Conservation (phyloP, 1,140 invertebrate species). For the Drosophila paulistorum region DNA sequence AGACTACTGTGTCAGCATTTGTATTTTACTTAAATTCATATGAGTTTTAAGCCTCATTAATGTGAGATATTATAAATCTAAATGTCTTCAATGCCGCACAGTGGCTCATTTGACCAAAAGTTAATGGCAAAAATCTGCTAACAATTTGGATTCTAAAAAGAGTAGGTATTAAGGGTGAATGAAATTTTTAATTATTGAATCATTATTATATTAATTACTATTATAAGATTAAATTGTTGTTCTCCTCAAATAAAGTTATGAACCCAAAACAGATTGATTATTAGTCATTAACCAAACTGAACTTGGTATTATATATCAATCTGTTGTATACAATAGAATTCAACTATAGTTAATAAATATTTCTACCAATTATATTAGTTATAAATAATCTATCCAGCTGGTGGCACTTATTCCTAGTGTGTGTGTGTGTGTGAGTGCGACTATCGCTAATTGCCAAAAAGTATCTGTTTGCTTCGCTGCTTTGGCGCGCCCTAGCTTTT, state of each 20-base stretch:
- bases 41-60: too few species aligned
- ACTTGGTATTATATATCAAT: neutral
- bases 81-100: too few species aligned
- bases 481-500: conserved; percentile 54
- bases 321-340: neutral
- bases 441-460: conserved; percentile 63
- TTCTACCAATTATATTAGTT: conserved; percentile 26
- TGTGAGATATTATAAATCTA: too few species aligned
- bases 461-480: conserved; percentile 32
- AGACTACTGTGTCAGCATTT: too few species aligned
- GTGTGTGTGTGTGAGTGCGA: conserved; percentile 27
- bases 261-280: neutral
- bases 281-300: neutral
- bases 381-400: conserved; percentile 6
- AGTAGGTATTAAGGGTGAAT: too few species aligned
- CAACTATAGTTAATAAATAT: conserved; percentile 15
- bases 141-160: too few species aligned
- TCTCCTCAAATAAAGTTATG: neutral
- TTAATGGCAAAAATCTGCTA: too few species aligned
- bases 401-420: neutral
- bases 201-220: too few species aligned
- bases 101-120: too few species aligned
- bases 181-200: too few species aligned
- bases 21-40: too few species aligned
- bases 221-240: too few species aligned